phyloP scores from a whole-genome alignment of 2,888 invertebrate genomes.

The Euzetes globulus region DNA sequence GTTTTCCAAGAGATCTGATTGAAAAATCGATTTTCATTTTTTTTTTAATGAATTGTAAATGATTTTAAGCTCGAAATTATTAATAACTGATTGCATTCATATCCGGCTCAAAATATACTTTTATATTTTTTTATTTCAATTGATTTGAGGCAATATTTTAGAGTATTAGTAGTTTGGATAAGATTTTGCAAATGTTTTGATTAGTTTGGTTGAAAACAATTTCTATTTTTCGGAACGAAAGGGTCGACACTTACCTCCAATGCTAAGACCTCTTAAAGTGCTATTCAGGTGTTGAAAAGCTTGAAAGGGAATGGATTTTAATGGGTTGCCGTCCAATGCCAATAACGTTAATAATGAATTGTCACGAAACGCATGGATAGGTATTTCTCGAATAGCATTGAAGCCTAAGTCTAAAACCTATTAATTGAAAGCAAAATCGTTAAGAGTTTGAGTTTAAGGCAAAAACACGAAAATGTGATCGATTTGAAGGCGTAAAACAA shows the following conservation, averaged over 20 bases:
- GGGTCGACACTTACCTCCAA: conserved; percentile 59
- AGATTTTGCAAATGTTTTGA: too few species aligned
- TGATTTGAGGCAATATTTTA: too few species aligned
- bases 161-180: too few species aligned
- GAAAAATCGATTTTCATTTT: too few species aligned
- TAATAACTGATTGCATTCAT: too few species aligned
- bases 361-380: conserved; percentile 67
- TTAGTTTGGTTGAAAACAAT: too few species aligned
- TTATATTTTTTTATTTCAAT: too few species aligned
- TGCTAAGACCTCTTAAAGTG: conserved; percentile 72
- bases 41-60: too few species aligned
- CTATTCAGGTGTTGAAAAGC: conserved; percentile 70
- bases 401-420: conserved; percentile 83
- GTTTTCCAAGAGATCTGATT: too few species aligned
- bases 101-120: too few species aligned
- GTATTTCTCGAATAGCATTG: conserved; percentile 73
- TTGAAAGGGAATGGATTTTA: conserved; percentile 70
- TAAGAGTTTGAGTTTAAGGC: not conserved
- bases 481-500: not conserved
- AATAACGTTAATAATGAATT: conserved; percentile 76
- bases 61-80: too few species aligned
- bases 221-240: not conserved
- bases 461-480: not conserved
- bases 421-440: not conserved
- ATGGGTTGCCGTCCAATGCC: conserved; percentile 82